A percentile compares a stretch with the other conserved stretches of the same genome.
These are phyloP conservation scores for Perca schrenkii DNA, from an alignment of 2,113 vertebrate species.

Conservation along the genomic window DNA sequence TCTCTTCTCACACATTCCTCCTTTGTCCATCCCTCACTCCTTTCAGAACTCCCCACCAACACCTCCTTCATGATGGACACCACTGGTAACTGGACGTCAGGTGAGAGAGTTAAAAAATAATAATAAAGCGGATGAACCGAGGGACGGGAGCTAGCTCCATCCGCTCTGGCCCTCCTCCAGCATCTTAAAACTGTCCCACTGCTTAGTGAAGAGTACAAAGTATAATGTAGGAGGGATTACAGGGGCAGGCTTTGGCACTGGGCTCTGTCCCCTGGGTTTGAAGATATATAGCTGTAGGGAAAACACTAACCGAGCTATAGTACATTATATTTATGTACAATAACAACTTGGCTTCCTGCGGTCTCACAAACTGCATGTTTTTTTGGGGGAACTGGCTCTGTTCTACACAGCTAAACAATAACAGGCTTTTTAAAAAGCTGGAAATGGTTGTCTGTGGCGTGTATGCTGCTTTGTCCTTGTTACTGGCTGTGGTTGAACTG, in stretches of 20 bases:
- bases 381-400: conserved; percentile 38
- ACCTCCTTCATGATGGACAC: conserved; percentile 66
- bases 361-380: conserved; percentile 70
- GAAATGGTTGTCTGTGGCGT: conserved; percentile 57
- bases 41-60: conserved; percentile 72
- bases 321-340: conserved; percentile 59
- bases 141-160: conserved; percentile 22
- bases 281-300: conserved; percentile 67
- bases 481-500: conserved; percentile 57
- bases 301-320: conserved; percentile 60
- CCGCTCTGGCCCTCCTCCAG: conserved; percentile 43
- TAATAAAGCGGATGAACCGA: conserved; percentile 15
- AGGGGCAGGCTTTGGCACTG: conserved; percentile 55
- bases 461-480: conserved; percentile 61
- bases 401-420: conserved; percentile 64
- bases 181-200: conserved; percentile 58
- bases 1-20: conserved; percentile 64
- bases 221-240: conserved; percentile 39
- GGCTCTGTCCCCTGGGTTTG: conserved; percentile 52
- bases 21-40: conserved; percentile 75
- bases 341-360: conserved; percentile 72
- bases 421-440: conserved; percentile 56
- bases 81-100: conserved; percentile 83
- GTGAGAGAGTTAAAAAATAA: conserved; percentile 68
- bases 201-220: conserved; percentile 45